Evolutionary conservation across 2,888 invertebrate species (phyloP).

Genomic region (Xanthostigma xanthostigma): DNA sequence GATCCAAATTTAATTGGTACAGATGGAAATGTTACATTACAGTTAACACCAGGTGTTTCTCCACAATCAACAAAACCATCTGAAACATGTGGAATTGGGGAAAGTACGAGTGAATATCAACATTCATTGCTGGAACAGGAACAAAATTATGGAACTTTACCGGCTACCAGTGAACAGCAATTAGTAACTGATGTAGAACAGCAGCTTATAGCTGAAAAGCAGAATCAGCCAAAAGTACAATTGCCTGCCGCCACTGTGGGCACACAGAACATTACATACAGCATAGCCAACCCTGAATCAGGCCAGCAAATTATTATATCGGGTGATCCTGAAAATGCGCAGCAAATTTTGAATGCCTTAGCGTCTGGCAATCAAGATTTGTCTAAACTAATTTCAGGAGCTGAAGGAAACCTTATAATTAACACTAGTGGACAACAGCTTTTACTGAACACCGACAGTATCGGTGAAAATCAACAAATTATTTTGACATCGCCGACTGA

Average conservation of each 20-base stretch:
- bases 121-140: slow-evolving; percentile 6
- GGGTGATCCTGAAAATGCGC: slow-evolving; percentile 27
- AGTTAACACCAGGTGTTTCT: slow-evolving; percentile 29
- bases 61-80: slow-evolving; percentile 11
- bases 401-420: slow-evolving; percentile 28
- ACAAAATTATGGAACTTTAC: slow-evolving; percentile 5
- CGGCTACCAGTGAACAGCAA: slow-evolving; percentile 2
- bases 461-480: neutral
- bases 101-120: slow-evolving; percentile 7
- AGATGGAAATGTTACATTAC: slow-evolving; percentile 34
- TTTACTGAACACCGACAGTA: slow-evolving; percentile 24
- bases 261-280: slow-evolving; percentile 17
- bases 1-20: slow-evolving; percentile 34
- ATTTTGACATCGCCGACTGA: slow-evolving; percentile 2
- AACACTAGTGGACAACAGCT: slow-evolving; percentile 33
- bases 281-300: slow-evolving; percentile 18
- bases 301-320: slow-evolving; percentile 28
- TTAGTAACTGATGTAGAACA: slow-evolving; percentile 6
- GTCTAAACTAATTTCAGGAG: slow-evolving; percentile 25
- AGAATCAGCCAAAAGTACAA: slow-evolving; percentile 1
- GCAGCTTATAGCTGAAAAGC: slow-evolving; percentile 6
- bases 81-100: neutral
- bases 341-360: slow-evolving; percentile 28
- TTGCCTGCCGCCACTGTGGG: slow-evolving; percentile 8
- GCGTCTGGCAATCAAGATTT: slow-evolving; percentile 28